These are phyloP conservation scores for Florisuga fusca DNA, from an alignment of 2,797 vertebrate species.

Conservation along the genomic window DNA sequence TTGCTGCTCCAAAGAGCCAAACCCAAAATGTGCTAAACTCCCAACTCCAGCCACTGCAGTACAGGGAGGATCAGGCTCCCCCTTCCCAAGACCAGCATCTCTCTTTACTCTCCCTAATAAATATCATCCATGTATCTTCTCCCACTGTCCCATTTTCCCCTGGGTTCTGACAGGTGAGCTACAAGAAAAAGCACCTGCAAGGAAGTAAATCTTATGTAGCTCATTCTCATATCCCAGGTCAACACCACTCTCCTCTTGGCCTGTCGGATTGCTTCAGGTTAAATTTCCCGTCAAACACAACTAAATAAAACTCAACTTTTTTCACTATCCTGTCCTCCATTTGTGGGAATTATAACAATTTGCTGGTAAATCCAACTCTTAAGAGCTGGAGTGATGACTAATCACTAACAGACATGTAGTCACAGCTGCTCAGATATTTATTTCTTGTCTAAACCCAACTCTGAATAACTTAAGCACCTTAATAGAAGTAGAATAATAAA, in stretches of 20 bases:
- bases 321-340: not conserved
- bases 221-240: not conserved
- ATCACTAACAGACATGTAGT: conserved; percentile 66
- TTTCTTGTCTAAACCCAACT: conserved; percentile 75
- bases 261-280: not conserved
- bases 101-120: not conserved
- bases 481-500: conserved; percentile 72
- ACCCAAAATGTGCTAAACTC: fast-evolving
- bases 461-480: conserved; percentile 74
- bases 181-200: not conserved
- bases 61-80: not conserved
- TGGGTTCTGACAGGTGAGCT: not conserved
- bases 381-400: conserved; percentile 48
- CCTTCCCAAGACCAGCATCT: not conserved
- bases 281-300: not conserved
- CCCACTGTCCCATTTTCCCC: not conserved
- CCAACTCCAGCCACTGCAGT: not conserved
- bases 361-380: conserved; percentile 32
- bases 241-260: not conserved
- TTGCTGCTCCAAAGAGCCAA: not conserved
- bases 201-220: not conserved
- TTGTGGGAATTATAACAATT: conserved; percentile 31
- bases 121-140: not conserved
- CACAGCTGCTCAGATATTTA: conserved; percentile 71
- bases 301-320: not conserved